Conservation (phyloP, 2,888 invertebrate genomes). For the Prenolepis imparis region DNA sequence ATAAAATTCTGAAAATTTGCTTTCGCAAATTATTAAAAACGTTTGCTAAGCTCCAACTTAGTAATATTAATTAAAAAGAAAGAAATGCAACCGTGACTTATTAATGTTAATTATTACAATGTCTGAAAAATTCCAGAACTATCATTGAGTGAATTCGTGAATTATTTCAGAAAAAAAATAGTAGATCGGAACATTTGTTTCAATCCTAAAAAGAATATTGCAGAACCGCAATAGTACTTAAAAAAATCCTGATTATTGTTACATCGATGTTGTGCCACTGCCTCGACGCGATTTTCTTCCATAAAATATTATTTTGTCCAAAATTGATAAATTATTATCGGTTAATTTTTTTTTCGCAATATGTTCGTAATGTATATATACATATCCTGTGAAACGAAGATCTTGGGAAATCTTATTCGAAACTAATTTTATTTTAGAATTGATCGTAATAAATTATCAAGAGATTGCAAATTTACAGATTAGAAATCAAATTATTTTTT, state of each 20-base stretch:
- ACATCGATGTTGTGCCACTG: constrained; percentile 56
- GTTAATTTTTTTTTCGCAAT: constrained; percentile 12
- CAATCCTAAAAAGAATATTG: constrained; percentile 5
- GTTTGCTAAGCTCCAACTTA: neutral
- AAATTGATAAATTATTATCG: constrained; percentile 10
- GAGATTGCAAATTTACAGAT: neutral
- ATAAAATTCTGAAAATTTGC: constrained; percentile 6
- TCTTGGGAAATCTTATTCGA: constrained; percentile 8
- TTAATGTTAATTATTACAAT: neutral
- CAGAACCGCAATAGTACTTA: constrained; percentile 61
- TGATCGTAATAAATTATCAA: neutral
- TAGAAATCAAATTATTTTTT: neutral
- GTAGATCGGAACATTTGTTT: neutral
- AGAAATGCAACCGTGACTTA: neutral
- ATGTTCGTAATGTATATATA: neutral
- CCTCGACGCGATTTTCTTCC: constrained; percentile 50
- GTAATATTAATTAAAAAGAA: neutral
- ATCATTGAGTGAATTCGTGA: neutral
- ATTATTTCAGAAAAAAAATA: constrained; percentile 17
- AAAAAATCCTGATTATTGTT: constrained; percentile 51
- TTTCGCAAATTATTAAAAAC: neutral
- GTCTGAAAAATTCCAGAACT: neutral
- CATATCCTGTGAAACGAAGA: neutral
- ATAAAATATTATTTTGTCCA: constrained; percentile 2
- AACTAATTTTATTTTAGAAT: neutral